phyloP scores from a whole-genome alignment of 1,140 invertebrate species.

The Drosophila novamexicana region DNA sequence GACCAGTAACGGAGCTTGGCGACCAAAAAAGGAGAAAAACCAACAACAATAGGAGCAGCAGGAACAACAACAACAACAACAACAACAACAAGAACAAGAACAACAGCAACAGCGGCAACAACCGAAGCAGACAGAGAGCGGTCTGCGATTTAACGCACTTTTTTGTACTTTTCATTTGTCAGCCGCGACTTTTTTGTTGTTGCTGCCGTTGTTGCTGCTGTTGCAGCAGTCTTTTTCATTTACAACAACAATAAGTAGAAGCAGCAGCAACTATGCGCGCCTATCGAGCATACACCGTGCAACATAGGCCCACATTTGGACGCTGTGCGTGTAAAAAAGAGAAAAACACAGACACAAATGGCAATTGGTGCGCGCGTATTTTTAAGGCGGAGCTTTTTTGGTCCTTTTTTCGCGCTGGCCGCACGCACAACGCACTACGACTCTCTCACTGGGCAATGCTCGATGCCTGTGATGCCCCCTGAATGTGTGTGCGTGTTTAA shows the following conservation, averaged over 20 bases:
- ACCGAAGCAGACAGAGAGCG: slow-evolving; percentile 26
- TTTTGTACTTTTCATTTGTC: slow-evolving; percentile 79
- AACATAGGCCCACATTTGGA: slow-evolving; percentile 50
- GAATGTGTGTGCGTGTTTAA: slow-evolving; percentile 62
- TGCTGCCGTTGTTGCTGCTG: slow-evolving; percentile 11
- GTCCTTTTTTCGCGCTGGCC: slow-evolving; percentile 77
- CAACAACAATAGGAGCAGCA: slow-evolving; percentile 18
- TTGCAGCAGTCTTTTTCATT: slow-evolving; percentile 42
- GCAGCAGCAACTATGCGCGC: slow-evolving; percentile 49
- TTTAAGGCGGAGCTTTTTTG: slow-evolving; percentile 84
- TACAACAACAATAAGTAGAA: slow-evolving; percentile 57
- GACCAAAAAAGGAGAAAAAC: slow-evolving; percentile 24
- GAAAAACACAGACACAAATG: slow-evolving; percentile 81
- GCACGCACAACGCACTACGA: slow-evolving; percentile 57
- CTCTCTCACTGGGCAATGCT: slow-evolving; percentile 63
- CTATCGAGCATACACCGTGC: slow-evolving; percentile 65
- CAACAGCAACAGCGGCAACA: slow-evolving; percentile 13
- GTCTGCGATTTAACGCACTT: slow-evolving; percentile 63
- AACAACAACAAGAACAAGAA: background rate
- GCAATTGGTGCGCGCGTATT: slow-evolving; percentile 82
- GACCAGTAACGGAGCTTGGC: slow-evolving; percentile 61
- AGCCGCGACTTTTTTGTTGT: slow-evolving; percentile 56
- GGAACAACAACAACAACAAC: slow-evolving; percentile 11
- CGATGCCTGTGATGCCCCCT: slow-evolving; percentile 18
- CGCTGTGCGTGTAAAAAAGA: slow-evolving; percentile 75